Evolutionary conservation across 2,797 vertebrate species (phyloP), one percentile per base, ranked within the genome.

Genomic region (Ptychadena robeensis): DNA sequence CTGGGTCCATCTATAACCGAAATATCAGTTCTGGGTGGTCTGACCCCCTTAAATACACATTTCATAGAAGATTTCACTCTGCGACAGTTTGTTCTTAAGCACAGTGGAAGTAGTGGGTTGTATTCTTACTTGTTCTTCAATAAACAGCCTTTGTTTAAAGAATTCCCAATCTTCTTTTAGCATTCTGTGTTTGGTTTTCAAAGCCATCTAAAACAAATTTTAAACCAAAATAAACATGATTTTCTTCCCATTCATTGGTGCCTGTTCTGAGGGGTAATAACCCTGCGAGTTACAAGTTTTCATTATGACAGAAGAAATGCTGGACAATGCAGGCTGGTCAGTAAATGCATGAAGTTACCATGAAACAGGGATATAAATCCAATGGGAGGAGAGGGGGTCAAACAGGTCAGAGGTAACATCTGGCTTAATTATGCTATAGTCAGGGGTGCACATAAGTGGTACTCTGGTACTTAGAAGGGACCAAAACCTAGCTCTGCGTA

Each of bases 131-230:
- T 98, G 97, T 86, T 98, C 97, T 89, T 98, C 97, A 74, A 97
- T 94, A 92, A 98, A 95, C 82, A 95, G 94, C 44, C 96, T 95
- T 87, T 99, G 97, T 86, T 96, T 98, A 88, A 97, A 97, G 88
- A 97, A 96, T 87, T 98, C 97, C 95, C 96, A 98, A 87, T 99
- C 98, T 88, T 98, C 97, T 87, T 98, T 97, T 34, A 97, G 93
- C 94, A 97, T 93, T 79, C 95, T 93, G 85, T 97, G 96, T 76
- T 98, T 98, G 40, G 94, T 95, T 93, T 95, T 97, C 92, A 97
- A 90, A 85, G 96, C 93, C 93, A 94, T 96, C 97, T 99, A 89
- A 86, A 86, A 80, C 31, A 85, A 76, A 82, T 88, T 82, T 82
- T 65, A 85, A 82, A 76, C 74, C 57, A 65, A 87, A 61, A 73